Percentiles rank a stretch among this genome's conserved stretches.
Conservation (phyloP, 2,113 vertebrate species). For the Thermophis baileyi region DNA sequence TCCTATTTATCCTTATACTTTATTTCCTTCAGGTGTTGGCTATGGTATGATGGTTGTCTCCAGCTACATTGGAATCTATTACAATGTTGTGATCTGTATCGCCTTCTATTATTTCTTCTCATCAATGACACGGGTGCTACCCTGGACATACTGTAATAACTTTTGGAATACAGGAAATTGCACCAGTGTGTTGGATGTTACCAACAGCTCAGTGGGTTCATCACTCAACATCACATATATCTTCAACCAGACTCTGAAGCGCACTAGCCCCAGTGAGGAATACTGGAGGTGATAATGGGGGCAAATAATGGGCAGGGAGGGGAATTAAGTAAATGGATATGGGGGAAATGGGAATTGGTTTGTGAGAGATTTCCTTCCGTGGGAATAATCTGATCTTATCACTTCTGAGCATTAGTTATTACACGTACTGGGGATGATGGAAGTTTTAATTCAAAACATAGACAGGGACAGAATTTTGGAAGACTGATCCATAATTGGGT, state of each 20-base stretch:
- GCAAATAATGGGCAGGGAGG: not conserved
- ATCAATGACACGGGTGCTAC: conserved; percentile 91
- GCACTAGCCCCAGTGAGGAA: conserved; percentile 97
- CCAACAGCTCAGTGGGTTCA: conserved; percentile 62
- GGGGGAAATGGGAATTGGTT: not conserved
- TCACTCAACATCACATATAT: conserved; percentile 72
- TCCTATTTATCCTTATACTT: conserved; percentile 37
- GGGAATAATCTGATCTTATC: not conserved
- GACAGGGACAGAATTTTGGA: not conserved
- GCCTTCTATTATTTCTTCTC: conserved; percentile 99
- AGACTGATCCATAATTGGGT: not conserved
- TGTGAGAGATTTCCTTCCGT: not conserved
- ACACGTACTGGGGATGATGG: not conserved
- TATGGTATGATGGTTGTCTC: conserved; percentile 99
- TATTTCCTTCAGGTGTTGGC: conserved; percentile 83
- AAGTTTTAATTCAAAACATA: not conserved
- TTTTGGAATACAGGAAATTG: conserved; percentile 91
- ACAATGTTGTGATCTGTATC: conserved; percentile 98
- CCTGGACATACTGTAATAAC: conserved; percentile 98
- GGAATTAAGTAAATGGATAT: not conserved
- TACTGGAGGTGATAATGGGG: conserved; percentile 87
- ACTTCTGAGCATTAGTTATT: not conserved
- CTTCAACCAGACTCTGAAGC: conserved; percentile 83
- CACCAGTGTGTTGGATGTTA: conserved; percentile 72
- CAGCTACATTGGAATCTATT: conserved; percentile 97